Conservation (phyloP, 2,113 vertebrate species). For the Bucco capensis region DNA sequence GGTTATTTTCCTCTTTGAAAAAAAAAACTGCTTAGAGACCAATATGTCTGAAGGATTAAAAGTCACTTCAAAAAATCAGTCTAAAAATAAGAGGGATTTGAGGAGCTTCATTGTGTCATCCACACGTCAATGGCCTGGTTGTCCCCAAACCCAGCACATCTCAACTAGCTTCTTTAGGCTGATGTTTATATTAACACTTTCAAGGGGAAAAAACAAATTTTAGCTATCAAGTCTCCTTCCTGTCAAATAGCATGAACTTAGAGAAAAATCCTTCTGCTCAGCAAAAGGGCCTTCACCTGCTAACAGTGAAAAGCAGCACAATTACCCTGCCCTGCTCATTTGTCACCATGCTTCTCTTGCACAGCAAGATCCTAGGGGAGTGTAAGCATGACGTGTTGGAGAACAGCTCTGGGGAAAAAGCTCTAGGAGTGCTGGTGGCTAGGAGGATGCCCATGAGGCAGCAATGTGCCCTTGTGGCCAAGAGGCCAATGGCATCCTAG, state of each 20-base stretch:
- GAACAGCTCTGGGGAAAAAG: no score
- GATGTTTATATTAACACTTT: neutral
- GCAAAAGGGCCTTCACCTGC: neutral
- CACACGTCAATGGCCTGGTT: neutral
- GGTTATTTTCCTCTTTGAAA: slow-evolving; percentile 4
- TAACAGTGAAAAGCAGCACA: neutral
- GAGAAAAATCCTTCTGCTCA: neutral
- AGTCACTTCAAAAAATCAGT: slow-evolving; percentile 9
- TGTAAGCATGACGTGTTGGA: no score
- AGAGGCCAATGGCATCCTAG: no score
- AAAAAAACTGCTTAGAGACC: slow-evolving; percentile 8
- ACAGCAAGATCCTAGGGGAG: neutral
- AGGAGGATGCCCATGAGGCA: no score
- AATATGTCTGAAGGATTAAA: slow-evolving; percentile 28
- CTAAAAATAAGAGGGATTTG: slow-evolving; percentile 22
- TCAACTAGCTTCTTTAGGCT: neutral
- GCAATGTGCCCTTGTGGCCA: no score
- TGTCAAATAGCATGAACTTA: neutral
- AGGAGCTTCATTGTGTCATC: neutral
- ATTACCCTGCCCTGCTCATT: neutral
- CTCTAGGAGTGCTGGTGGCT: no score
- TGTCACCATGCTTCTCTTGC: neutral
- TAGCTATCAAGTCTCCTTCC: neutral
- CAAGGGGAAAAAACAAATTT: neutral
- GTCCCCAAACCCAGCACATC: neutral